A percentile compares a stretch with the other conserved stretches of the same genome.
phyloP scores from a whole-genome alignment of 1,140 invertebrate species.

The Camponotus pennsylvanicus region DNA sequence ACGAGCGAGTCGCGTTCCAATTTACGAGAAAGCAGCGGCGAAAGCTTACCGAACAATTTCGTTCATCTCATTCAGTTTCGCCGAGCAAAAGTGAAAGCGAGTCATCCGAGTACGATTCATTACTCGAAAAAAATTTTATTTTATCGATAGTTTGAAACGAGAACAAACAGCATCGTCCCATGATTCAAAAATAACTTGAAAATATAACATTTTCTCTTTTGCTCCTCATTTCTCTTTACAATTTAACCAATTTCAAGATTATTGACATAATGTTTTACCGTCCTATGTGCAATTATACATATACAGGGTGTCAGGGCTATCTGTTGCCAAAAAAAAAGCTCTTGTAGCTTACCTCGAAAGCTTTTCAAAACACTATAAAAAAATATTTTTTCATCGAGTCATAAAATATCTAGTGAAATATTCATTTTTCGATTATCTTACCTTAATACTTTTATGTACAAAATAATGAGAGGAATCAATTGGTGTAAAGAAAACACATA shows the following conservation, averaged over 20 bases:
- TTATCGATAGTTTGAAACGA: not conserved
- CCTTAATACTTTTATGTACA: too few relatives aligned
- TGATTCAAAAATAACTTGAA: not conserved
- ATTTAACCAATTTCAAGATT: not conserved
- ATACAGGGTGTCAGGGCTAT: too few relatives aligned
- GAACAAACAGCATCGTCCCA: not conserved
- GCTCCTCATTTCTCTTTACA: not conserved
- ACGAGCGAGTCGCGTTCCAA: conserved; percentile 38
- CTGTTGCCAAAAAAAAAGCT: too few relatives aligned
- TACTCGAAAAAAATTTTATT: conserved; percentile 2
- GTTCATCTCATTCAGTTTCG: conserved; percentile 35
- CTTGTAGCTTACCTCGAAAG: too few relatives aligned
- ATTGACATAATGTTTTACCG: not conserved
- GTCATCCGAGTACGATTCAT: conserved; percentile 33
- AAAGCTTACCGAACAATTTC: conserved; percentile 39
- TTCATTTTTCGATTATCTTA: too few relatives aligned
- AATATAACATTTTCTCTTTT: not conserved
- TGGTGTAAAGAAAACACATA: too few relatives aligned
- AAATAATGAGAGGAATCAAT: too few relatives aligned
- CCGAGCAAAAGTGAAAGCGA: conserved; percentile 46
- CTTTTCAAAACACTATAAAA: too few relatives aligned
- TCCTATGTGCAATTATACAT: too few relatives aligned
- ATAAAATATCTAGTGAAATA: too few relatives aligned
- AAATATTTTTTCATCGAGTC: too few relatives aligned
- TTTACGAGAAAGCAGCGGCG: conserved; percentile 32